A percentile compares a stretch with the other conserved stretches of the same genome.
These are phyloP conservation scores for Turnix velox DNA, from an alignment of 2,113 vertebrate genomes.

Conservation along the genomic window DNA sequence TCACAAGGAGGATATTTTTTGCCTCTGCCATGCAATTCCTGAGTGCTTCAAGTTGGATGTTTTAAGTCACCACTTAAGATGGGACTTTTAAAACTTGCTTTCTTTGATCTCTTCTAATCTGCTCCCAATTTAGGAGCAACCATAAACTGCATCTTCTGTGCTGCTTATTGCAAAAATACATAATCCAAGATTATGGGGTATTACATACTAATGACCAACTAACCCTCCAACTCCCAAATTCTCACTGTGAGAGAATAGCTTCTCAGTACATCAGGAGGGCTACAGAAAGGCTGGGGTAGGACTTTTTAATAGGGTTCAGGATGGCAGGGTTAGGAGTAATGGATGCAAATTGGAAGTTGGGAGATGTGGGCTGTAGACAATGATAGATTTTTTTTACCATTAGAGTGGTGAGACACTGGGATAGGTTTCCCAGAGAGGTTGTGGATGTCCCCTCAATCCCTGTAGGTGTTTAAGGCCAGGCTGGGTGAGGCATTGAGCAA, in stretches of 20 bases:
- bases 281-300: too few relatives aligned
- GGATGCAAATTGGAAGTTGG: too few relatives aligned
- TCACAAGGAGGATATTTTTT: constrained; percentile 10
- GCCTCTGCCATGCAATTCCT: not conserved
- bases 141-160: not conserved
- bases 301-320: too few relatives aligned
- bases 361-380: too few relatives aligned
- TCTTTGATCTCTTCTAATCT: not conserved
- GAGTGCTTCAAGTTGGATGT: not conserved
- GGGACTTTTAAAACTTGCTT: not conserved
- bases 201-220: not conserved
- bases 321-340: too few relatives aligned
- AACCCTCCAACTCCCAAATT: not conserved
- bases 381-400: too few relatives aligned
- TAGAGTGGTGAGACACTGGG: too few relatives aligned
- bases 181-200: not conserved
- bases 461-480: too few relatives aligned
- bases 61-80: not conserved
- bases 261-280: too few relatives aligned
- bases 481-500: too few relatives aligned
- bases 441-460: too few relatives aligned
- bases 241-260: not conserved
- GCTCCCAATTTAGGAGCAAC: not conserved
- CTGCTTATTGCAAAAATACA: not conserved
- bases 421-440: too few relatives aligned